Conservation (phyloP, 2,797 vertebrate species). For the Arremon aurantiirostris region DNA sequence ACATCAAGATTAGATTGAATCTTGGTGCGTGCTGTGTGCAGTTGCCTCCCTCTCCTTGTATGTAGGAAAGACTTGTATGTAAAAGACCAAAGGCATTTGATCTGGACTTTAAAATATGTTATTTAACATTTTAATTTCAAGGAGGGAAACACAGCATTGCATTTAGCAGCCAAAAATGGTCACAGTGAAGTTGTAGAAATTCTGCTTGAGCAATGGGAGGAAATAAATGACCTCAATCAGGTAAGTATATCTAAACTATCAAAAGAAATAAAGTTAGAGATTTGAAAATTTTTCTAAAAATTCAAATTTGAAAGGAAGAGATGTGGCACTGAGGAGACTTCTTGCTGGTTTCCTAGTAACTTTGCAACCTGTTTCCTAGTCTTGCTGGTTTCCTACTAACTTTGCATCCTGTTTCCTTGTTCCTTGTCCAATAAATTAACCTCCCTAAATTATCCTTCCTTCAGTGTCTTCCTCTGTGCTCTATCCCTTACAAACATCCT, state of each 20-base stretch:
- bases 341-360: neutral
- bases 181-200: conserved; percentile 75
- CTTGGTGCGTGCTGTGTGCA: neutral
- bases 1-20: neutral
- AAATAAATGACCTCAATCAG: conserved; percentile 83
- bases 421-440: neutral
- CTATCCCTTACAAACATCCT: neutral
- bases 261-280: neutral
- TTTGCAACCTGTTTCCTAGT: neutral
- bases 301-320: neutral
- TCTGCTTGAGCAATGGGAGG: conserved; percentile 81
- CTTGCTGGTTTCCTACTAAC: neutral
- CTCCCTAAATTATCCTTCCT: neutral
- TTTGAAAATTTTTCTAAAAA: neutral
- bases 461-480: neutral
- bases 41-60: neutral
- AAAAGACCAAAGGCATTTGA: neutral
- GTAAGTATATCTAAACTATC: conserved; percentile 62
- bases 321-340: neutral
- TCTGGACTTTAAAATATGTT: neutral
- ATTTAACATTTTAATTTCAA: conserved; percentile 55
- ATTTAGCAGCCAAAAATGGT: conserved; percentile 84
- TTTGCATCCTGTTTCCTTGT: neutral
- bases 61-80: neutral
- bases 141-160: conserved; percentile 88